A percentile compares a stretch with the other conserved stretches of the same genome.
phyloP scores from a whole-genome alignment of 53 echinoderm and acorn worm species.

The Crossaster papposus region DNA sequence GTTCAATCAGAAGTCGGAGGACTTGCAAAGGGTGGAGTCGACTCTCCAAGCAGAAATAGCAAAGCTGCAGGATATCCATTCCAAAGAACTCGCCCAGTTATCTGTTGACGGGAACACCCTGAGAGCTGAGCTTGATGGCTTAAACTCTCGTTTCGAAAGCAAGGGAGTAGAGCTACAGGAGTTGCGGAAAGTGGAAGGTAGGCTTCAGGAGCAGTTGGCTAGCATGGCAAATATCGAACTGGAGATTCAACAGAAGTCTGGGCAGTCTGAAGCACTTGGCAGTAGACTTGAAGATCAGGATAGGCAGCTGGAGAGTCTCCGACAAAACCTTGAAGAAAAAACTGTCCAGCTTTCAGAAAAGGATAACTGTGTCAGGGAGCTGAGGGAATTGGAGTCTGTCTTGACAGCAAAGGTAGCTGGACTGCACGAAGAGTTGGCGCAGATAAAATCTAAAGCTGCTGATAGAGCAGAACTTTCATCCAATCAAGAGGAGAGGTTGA shows the following conservation, averaged over 20 bases:
- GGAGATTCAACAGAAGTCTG: conserved; percentile 53
- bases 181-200: conserved; percentile 29
- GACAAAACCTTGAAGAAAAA: conserved; percentile 56
- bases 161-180: conserved; percentile 29
- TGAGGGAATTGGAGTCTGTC: conserved; percentile 30
- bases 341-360: conserved; percentile 39
- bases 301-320: conserved; percentile 55
- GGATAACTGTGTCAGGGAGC: conserved; percentile 11
- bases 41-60: conserved; percentile 58
- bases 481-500: conserved; percentile 39
- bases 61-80: not conserved
- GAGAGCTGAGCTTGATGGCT: conserved; percentile 17
- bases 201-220: conserved; percentile 36
- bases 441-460: conserved; percentile 34
- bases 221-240: conserved; percentile 49
- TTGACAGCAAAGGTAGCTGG: conserved; percentile 10
- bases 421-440: conserved; percentile 27
- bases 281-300: conserved; percentile 52
- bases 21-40: conserved; percentile 54
- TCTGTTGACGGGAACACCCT: conserved; percentile 5
- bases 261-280: conserved; percentile 40
- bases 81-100: conserved; percentile 19
- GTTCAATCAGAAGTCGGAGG: conserved; percentile 55
- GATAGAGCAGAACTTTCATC: conserved; percentile 33
- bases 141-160: conserved; percentile 9